Base-by-base conservation (phyloP, 1,140 invertebrate species). In the Hermetia illucens region DNA sequence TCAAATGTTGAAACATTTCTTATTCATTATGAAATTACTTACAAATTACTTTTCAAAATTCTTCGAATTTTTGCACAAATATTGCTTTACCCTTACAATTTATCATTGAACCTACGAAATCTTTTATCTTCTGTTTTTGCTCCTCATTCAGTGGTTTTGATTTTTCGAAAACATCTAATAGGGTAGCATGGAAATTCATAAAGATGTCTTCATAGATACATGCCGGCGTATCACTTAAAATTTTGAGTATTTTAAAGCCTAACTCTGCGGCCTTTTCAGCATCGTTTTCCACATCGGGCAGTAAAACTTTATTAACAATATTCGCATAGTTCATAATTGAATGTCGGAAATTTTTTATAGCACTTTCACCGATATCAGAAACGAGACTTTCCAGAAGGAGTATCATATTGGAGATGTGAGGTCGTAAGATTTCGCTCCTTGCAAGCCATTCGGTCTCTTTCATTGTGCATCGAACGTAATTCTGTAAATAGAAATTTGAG, bases 371-470 rank as follows among this genome's bases (percentile, higher is more conserved):
- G 1, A 37, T 40, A 22, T 45, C 43, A n/a, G 31, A 40, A 21
- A 44, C 44, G 17, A 48, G 37, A 3, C 27, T 25, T 10, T n/a
- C 24, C 10, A 45, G 12, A 8, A 39, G 34, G 5, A 43, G 24
- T 20, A 45, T 39, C 15, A 40, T 34, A 38, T 48, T 40, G 12
- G 39, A 35, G 6, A 46, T 40, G 15, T 46, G 38, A 0, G 40
- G 39, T 5, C 40, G 17, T 21, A 46, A 31, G n/a, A 32, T 32
- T 12, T 42, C 40, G 36, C 39, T 46, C 8, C 38, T 35, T 20
- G 42, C 42, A n/a, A 48, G 20, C 42, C 38, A 44, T 30, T 40
- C 36, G 2, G 34, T 41, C 32, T 48, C 47, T 21, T 44, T 46
- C 19, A 31, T 40, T 8, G 47, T 48, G 22, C 44, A 48, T 20